Evolutionary conservation across 1,140 invertebrate genomes (phyloP), one percentile per base, ranked within the genome.

Genomic region (Pararge aegeria): DNA sequence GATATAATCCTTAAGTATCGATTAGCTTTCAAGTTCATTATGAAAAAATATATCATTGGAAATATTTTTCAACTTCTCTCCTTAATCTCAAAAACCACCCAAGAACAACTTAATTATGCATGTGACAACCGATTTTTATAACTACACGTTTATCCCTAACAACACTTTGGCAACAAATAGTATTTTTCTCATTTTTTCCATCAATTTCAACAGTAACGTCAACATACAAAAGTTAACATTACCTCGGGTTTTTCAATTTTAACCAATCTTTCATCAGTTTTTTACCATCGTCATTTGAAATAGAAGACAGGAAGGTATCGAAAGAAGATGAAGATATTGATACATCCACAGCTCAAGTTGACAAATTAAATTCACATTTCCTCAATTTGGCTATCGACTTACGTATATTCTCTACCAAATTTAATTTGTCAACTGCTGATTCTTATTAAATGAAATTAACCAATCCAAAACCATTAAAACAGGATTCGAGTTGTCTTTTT

Each of bases 31-130:
- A 85, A 87, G 87, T 84, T 84, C 76, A 84, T 83, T 86, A 89
- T 89, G 87, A 87, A 89, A 89, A 89, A 89, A 89, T 89, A 89
- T 89, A 89, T 87, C 77, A 88, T 88, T 80, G 83, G 87, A 87
- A 89, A 89, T 88, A 88, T 87, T 87, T 78, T 84, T 87, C 83
- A 87, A 88, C 80, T 80, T 83, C 64, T 85, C 77, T 85, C 73
- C 80, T 86, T 87, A 84, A 84, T 78, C 73, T 81, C 84, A 78
- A 34, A 24, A 81, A 87, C 81, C 85, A 78, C 75, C 70, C 79
- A 84, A 88, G 87, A 89, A 86, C 82, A 89, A 87, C 80, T 87
- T 84, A 87, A 83, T 87, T 85, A 89, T 89, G 84, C 75, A 87
- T 78, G 84, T 78, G 86, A 86, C 86, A 89, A 89, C 83, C 87